Base-by-base conservation (phyloP, 1,140 invertebrate genomes). In the Aphelenchoides fujianensis region DNA sequence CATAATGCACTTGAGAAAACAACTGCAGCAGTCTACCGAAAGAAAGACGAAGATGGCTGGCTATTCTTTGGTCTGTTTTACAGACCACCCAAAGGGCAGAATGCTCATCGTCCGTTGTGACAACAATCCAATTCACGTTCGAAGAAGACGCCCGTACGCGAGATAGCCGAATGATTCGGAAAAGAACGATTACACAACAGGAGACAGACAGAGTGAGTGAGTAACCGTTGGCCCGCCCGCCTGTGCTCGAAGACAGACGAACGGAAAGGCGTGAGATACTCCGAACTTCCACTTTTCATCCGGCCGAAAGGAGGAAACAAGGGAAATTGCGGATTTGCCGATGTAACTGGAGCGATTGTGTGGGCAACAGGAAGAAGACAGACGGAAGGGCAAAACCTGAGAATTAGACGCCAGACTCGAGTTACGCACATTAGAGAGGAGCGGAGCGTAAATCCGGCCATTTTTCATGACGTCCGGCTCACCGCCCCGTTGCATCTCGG, bases 271-370 rank as follows among this genome's bases (percentile, higher is more conserved):
- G 41, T 48, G 41, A 48, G 41, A 48, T 48, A n/a, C 23, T 48
- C 41, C 12, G 23, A 48, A 23, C 23, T 48, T 48, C 23, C 41
- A 48, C 41, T 23, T 12, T 48, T 48, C 41, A 16, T 48, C 41
- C 12, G 12, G 41, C 23, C 12, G 12, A 16, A 48, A 16, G 41
- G 12, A 12, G 12, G 41, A 23, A 48, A 48, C 12, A 23, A 48
- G 23, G 41, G 41, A 48, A 48, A 48, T 48, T 48, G 41, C 41
- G 41, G 41, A 48, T 48, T 48, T 48, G 41, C 41, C n/a, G n/a
- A n/a, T 48, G 41, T 48, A 48, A 48, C 41, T 48, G 12, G 12
- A 48, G 41, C 41, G 41, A 23, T 48, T 23, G 41, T 48, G 41
- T 48, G 41, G 41, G 41, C 41, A 48, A 48, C 12, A 48, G 41